Percentiles rank a stretch among this genome's conserved stretches.
Conservation (phyloP, 2,797 vertebrate species). For the Naso thynnoides region DNA sequence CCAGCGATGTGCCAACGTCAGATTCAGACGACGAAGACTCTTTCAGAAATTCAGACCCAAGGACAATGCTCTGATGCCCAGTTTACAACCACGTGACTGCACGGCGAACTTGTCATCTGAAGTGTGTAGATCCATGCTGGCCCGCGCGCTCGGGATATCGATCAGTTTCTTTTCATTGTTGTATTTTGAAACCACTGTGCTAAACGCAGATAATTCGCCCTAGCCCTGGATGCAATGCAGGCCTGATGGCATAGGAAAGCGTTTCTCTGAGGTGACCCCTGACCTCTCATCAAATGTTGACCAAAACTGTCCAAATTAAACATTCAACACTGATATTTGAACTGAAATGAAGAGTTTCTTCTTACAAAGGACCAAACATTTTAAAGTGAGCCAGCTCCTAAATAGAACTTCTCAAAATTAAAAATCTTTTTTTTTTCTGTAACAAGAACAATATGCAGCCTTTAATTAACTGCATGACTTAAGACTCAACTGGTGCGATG, state of each 20-base stretch:
- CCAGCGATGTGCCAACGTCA: slow-evolving; percentile 91
- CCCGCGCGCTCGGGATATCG: slow-evolving; percentile 38
- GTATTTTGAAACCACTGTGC: slow-evolving; percentile 23
- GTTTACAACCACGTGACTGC: slow-evolving; percentile 61
- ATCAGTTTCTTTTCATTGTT: slow-evolving; percentile 47
- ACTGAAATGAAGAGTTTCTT: neutral
- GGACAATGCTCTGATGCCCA: slow-evolving; percentile 91
- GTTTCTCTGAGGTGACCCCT: slow-evolving; percentile 55
- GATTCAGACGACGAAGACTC: slow-evolving; percentile 93
- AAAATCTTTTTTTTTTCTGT: neutral
- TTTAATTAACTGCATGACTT: slow-evolving; percentile 58
- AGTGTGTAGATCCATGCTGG: slow-evolving; percentile 45
- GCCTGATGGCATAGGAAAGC: slow-evolving; percentile 38
- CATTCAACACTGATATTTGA: slow-evolving; percentile 18
- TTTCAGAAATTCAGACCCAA: slow-evolving; percentile 90
- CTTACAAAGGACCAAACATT: slow-evolving; percentile 20
- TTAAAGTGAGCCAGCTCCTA: neutral
- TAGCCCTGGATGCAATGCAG: slow-evolving; percentile 34
- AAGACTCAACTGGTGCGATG: slow-evolving; percentile 67
- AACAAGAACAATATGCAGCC: slow-evolving; percentile 37
- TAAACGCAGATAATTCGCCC: slow-evolving; percentile 16
- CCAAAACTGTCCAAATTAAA: slow-evolving; percentile 27
- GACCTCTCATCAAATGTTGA: slow-evolving; percentile 46
- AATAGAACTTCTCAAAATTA: neutral
- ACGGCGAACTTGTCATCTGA: slow-evolving; percentile 24